These are phyloP conservation scores for Pseudomyrmex pallidus DNA, from an alignment of 1,140 invertebrate species.

Conservation along the genomic window DNA sequence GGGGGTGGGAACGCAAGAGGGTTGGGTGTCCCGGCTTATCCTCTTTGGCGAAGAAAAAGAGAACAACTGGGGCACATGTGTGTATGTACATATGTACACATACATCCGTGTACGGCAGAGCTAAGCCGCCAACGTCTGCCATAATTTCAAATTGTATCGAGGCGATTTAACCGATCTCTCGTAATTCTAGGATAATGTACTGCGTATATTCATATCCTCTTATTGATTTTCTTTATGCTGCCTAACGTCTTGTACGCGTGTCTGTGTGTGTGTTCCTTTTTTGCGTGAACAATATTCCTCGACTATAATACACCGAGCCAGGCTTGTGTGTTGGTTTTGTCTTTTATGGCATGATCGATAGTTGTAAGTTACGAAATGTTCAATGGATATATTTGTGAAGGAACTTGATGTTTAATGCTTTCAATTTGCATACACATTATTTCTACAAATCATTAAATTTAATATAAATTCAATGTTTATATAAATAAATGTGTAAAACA, in stretches of 20 bases:
- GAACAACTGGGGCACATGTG: constrained; percentile 17
- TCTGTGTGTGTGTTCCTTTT: neutral
- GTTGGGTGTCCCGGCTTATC: constrained; percentile 27
- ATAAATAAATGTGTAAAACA: too few relatives aligned
- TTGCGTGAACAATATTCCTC: neutral
- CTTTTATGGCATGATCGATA: neutral
- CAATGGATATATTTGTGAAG: neutral
- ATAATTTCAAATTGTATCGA: constrained; percentile 62
- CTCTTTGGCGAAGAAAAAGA: constrained; percentile 14
- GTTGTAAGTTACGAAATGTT: neutral
- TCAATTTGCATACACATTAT: neutral
- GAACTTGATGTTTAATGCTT: neutral
- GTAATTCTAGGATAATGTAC: constrained; percentile 58
- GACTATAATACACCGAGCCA: neutral
- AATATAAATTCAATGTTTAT: too few relatives aligned
- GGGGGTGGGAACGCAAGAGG: too few relatives aligned
- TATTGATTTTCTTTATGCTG: constrained; percentile 35
- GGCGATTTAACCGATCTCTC: constrained; percentile 55
- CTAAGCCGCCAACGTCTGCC: constrained; percentile 38
- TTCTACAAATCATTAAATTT: neutral
- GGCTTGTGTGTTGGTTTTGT: neutral
- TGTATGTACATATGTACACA: constrained; percentile 9
- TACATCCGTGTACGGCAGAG: constrained; percentile 14
- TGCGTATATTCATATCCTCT: constrained; percentile 12
- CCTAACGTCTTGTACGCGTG: neutral